Conservation (phyloP, 1,140 invertebrate genomes). For the Steinernema feltiae region DNA sequence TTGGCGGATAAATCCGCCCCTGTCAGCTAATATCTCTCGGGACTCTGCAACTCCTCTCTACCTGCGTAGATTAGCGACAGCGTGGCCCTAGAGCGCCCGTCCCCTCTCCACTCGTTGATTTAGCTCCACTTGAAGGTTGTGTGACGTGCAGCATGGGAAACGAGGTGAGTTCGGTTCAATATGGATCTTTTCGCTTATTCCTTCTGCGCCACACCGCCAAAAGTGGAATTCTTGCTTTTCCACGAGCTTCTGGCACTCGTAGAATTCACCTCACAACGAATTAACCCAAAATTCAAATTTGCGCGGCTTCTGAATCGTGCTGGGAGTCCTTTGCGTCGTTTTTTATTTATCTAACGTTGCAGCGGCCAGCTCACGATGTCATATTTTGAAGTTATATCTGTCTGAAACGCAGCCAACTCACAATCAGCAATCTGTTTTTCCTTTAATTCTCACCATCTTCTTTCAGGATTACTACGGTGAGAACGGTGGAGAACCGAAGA, state of each 20-base stretch:
- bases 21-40: background rate
- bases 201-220: too few species aligned
- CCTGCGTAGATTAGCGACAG: constrained; percentile 25
- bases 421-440: too few species aligned
- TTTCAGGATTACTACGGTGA: constrained; percentile 29
- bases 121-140: background rate
- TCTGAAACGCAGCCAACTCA: too few species aligned
- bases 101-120: background rate
- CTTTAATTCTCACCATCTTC: too few species aligned
- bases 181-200: too few species aligned
- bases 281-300: too few species aligned
- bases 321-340: too few species aligned
- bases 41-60: background rate
- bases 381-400: too few species aligned
- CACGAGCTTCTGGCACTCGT: background rate
- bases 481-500: constrained; percentile 24
- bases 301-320: too few species aligned
- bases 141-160: constrained; percentile 15
- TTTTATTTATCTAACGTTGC: too few species aligned
- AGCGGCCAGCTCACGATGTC: too few species aligned
- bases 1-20: background rate
- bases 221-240: background rate
- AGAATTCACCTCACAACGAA: background rate
- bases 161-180: constrained; percentile 26
- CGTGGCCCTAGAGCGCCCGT: background rate